Conservation (phyloP, 2,113 vertebrate genomes). For the Rhinichthys klamathensis region DNA sequence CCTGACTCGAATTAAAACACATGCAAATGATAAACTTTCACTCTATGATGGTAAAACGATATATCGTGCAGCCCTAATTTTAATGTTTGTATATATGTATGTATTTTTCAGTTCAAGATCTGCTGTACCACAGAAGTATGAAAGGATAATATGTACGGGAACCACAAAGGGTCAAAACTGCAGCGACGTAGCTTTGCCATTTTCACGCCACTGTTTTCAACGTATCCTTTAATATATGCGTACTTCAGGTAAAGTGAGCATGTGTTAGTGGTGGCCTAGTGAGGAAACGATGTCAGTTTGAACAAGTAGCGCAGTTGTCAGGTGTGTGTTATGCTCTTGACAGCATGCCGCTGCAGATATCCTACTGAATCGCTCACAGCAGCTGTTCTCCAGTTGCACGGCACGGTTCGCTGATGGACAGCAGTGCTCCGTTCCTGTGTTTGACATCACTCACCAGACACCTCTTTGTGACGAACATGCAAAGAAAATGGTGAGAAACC, state of each 20-base stretch:
- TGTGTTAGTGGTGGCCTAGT: neutral
- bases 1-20: too few relatives aligned
- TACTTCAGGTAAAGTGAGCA: neutral
- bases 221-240: slow-evolving; percentile 84
- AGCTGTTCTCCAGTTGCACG: slow-evolving; percentile 98
- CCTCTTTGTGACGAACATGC: slow-evolving; percentile 99
- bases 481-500: slow-evolving; percentile 93
- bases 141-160: slow-evolving; percentile 83
- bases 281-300: neutral
- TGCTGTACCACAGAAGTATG: slow-evolving; percentile 74
- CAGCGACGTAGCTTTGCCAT: slow-evolving; percentile 89
- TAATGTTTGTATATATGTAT: neutral
- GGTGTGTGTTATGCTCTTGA: slow-evolving; percentile 76
- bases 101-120: slow-evolving; percentile 76
- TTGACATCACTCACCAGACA: slow-evolving; percentile 98
- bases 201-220: slow-evolving; percentile 96
- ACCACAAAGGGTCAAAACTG: slow-evolving; percentile 88
- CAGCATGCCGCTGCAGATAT: slow-evolving; percentile 82
- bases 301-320: neutral
- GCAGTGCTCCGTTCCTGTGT: slow-evolving; percentile 97
- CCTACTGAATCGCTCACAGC: slow-evolving; percentile 95
- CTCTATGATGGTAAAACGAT: too few relatives aligned
- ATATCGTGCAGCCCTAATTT: too few relatives aligned
- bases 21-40: too few relatives aligned
- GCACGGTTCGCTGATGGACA: slow-evolving; percentile 98